Base-by-base conservation (phyloP, 2,888 invertebrate species). In the Archaeoteleia sp. region DNA sequence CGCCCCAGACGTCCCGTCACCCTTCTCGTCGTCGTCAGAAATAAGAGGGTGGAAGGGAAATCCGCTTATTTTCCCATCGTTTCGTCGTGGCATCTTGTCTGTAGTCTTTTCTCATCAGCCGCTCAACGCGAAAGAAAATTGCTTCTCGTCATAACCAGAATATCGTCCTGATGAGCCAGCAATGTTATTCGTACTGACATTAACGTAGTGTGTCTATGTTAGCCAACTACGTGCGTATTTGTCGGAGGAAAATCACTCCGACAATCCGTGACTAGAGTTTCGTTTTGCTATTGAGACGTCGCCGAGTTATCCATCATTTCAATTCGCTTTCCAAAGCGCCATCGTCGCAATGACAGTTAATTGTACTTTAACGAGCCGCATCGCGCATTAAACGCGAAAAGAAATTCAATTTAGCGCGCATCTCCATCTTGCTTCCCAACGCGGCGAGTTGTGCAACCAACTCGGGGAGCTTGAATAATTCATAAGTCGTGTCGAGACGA, bases 41-140 rank as follows among this genome's bases (percentile, higher is more conserved):
- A 45, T 71, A 72, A 71, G 72, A 75, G 74, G 74, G 73, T 70
- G 70, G 74, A 74, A 77, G 76, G 80, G 78, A 84, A 85, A 85
- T 84, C 82, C 78, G 82, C 82, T 84, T 85, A 84, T 84, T 83
- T 84, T 85, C 80, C 74, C 83, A 83, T 84, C 83, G 80, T 78
- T 78, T 76, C 77, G 72, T 72, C 82, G 78, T 78, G 79, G 81
- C 83, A 82, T 83, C 83, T 83, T 82, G 82, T 81, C 79, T 71
- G 72, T 73, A 76, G 74, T 78, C 73, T 80, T 80, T 80, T 79
- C 80, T 82, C 81, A 77, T 82, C 75, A 75, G 68, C 74, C 71
- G 70, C 72, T 71, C 72, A 46, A 63, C 73, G 76, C 73, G 76
- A 79, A 82, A 80, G 82, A 84, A 85, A 84, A 84, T 84, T 84